Evolutionary conservation across 2,113 vertebrate genomes (phyloP).

Genomic region (Aspiorhynchus laticeps): DNA sequence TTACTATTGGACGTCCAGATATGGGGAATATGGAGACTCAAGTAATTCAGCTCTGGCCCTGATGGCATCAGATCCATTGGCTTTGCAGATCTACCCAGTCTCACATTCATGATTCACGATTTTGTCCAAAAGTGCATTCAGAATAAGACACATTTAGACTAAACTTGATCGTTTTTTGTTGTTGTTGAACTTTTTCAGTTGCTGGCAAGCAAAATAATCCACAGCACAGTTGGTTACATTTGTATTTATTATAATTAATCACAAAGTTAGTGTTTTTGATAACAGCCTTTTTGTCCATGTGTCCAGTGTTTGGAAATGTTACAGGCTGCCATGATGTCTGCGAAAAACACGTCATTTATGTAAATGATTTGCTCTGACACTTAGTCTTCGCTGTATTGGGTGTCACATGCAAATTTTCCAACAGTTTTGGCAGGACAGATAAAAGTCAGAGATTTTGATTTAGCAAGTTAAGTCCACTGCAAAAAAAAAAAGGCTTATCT

Average conservation of each 20-base stretch:
- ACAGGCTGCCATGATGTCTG: constrained; percentile 22
- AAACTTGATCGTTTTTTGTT: not conserved
- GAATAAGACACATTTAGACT: not conserved
- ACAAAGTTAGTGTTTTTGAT: not conserved
- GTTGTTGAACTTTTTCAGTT: not conserved
- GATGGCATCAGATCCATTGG: constrained; percentile 23
- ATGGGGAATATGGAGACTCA: not conserved
- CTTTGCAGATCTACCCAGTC: not conserved
- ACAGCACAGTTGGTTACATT: constrained; percentile 11
- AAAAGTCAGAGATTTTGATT: constrained; percentile 20
- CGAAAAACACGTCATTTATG: constrained; percentile 15
- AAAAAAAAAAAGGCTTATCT: too few species aligned
- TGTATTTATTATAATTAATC: constrained; percentile 12
- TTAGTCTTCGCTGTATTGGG: not conserved
- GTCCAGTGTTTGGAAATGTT: constrained; percentile 24
- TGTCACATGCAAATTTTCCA: constrained; percentile 19
- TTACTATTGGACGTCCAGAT: constrained; percentile 76
- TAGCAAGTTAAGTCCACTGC: not conserved
- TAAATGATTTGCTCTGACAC: constrained; percentile 20
- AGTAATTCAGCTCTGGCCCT: constrained; percentile 72
- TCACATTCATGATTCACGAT: not conserved
- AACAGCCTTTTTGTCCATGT: not conserved
- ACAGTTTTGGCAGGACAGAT: not conserved
- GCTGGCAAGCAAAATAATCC: not conserved
- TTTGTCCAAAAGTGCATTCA: not conserved